phyloP scores from a whole-genome alignment of 2,797 vertebrate species.

The Cygnus olor region DNA sequence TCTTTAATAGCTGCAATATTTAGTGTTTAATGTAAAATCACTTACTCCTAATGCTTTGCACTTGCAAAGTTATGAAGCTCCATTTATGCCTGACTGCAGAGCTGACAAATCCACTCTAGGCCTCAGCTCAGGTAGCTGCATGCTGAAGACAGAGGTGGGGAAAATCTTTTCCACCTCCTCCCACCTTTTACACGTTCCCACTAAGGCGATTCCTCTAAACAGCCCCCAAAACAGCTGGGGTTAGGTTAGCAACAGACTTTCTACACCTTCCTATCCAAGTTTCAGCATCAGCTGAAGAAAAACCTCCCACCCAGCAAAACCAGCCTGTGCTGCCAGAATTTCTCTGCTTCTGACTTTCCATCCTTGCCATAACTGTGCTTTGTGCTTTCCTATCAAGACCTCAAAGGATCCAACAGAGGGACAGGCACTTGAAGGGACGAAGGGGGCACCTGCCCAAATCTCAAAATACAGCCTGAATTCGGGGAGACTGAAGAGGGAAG shows the following conservation, averaged over 20 bases:
- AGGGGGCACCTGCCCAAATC: not conserved
- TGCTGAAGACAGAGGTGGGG: not conserved
- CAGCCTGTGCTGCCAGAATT: not conserved
- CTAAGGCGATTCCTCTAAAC: not conserved
- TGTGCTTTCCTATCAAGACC: not conserved
- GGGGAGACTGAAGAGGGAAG: not conserved
- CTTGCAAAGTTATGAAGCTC: conserved; percentile 19
- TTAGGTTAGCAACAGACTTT: not conserved
- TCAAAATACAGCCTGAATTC: fast-evolving
- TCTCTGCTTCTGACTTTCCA: not conserved
- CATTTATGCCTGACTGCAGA: not conserved
- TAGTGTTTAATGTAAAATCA: conserved; percentile 61
- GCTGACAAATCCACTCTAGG: not conserved
- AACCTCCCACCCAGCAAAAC: not conserved
- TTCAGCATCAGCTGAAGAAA: not conserved
- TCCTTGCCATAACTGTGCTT: not conserved
- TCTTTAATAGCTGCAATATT: conserved; percentile 63
- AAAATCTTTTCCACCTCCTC: not conserved
- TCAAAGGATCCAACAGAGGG: fast-evolving
- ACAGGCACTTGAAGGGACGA: not conserved
- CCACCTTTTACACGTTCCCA: not conserved
- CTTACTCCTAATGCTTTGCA: conserved; percentile 39
- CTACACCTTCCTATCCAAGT: not conserved
- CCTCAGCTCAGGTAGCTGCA: not conserved
- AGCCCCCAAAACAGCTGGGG: not conserved